Conservation (phyloP, 2,888 invertebrate species). For the Vanessa cardui region DNA sequence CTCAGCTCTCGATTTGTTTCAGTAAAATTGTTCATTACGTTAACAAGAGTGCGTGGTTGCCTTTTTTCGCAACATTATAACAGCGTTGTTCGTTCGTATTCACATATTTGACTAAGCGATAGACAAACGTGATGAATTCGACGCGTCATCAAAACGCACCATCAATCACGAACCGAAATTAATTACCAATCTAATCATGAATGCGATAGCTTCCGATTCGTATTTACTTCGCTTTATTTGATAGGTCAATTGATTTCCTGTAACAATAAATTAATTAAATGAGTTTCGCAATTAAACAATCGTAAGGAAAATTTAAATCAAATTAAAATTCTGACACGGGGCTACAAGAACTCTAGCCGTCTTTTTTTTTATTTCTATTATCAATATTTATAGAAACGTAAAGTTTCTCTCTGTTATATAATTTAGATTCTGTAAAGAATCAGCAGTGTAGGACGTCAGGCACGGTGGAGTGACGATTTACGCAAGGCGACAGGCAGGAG, state of each 20-base stretch:
- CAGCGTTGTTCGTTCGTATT: neutral
- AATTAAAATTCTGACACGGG: no score
- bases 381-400: no score
- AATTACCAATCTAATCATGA: conserved; percentile 35
- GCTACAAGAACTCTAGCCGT: no score
- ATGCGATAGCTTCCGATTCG: conserved; percentile 20
- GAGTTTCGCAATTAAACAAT: neutral
- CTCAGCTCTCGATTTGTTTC: no score
- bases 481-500: no score
- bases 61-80: neutral
- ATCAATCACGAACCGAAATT: conserved; percentile 35
- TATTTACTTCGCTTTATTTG: conserved; percentile 32
- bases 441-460: no score
- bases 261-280: neutral
- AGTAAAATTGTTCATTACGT: neutral
- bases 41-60: neutral
- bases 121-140: conserved; percentile 18
- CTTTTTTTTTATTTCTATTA: no score
- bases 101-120: conserved; percentile 7
- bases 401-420: no score
- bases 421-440: no score
- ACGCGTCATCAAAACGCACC: conserved; percentile 26
- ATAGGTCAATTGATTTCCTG: conserved; percentile 12
- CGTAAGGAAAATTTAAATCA: no score
- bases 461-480: no score